These are phyloP conservation scores for Flexamia atlantica DNA, from an alignment of 2,888 invertebrate species.

Conservation along the genomic window DNA sequence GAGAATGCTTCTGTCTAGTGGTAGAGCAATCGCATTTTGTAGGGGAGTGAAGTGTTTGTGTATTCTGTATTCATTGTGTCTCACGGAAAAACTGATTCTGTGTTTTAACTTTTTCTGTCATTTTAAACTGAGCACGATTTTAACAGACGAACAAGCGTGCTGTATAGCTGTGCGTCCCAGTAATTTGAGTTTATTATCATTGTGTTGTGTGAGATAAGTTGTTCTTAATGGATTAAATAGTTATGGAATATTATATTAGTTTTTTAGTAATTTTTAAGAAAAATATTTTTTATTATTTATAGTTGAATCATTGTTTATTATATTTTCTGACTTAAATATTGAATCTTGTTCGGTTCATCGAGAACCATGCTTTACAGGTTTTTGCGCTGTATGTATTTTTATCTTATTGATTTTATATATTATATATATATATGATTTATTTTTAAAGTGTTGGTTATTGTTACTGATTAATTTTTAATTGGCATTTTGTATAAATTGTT, in stretches of 20 bases:
- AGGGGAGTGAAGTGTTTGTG: slow-evolving; percentile 57
- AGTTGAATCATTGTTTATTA: slow-evolving; percentile 56
- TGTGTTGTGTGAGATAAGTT: slow-evolving; percentile 63
- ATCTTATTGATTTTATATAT: slow-evolving; percentile 44
- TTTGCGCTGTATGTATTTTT: slow-evolving; percentile 54
- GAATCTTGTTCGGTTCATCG: slow-evolving; percentile 46
- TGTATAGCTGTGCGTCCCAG: slow-evolving; percentile 49
- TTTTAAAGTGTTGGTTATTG: slow-evolving; percentile 53
- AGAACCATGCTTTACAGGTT: slow-evolving; percentile 37
- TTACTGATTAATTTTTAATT: slow-evolving; percentile 53
- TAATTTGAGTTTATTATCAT: slow-evolving; percentile 56
- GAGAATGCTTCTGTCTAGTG: slow-evolving; percentile 54
- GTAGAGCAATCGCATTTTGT: slow-evolving; percentile 51
- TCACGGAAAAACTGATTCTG: slow-evolving; percentile 47
- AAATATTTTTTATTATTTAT: slow-evolving; percentile 66
- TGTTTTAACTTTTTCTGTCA: slow-evolving; percentile 51
- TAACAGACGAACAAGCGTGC: slow-evolving; percentile 50
- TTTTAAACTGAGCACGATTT: slow-evolving; percentile 44
- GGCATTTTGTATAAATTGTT: slow-evolving; percentile 43
- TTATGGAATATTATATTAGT: slow-evolving; percentile 63
- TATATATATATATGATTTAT: slow-evolving; percentile 59
- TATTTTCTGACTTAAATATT: slow-evolving; percentile 54
- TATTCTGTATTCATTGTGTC: slow-evolving; percentile 51
- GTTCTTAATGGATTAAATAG: slow-evolving; percentile 59
- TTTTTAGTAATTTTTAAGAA: slow-evolving; percentile 65